Percentiles rank a stretch among this genome's conserved stretches.
These are phyloP conservation scores for Scortum barcoo DNA, from an alignment of 2,113 vertebrate species.

Conservation along the genomic window DNA sequence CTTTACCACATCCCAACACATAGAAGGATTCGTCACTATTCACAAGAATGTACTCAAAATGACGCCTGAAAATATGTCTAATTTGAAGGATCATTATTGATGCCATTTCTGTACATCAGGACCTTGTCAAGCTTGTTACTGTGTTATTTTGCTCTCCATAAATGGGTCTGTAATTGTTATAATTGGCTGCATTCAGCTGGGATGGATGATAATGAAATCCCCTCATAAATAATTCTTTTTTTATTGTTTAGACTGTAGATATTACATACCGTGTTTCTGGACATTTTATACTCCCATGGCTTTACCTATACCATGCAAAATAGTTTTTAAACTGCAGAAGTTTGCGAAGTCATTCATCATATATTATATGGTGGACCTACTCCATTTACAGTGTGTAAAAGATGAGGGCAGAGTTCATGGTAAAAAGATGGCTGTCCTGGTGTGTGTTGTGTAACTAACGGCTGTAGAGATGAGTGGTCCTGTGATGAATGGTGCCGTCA, in stretches of 20 bases:
- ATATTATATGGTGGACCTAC: conserved; percentile 36
- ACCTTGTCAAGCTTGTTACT: conserved; percentile 15
- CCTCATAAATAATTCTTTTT: conserved; percentile 32
- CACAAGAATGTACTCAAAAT: neutral
- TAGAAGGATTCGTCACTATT: neutral
- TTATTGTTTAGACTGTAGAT: conserved; percentile 3
- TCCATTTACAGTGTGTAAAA: conserved; percentile 67
- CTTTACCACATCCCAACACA: neutral
- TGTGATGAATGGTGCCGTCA: conserved; percentile 85
- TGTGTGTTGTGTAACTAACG: conserved; percentile 78
- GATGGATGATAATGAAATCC: conserved; percentile 33
- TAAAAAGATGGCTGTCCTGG: conserved; percentile 68
- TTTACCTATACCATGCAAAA: neutral
- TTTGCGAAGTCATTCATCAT: conserved; percentile 47
- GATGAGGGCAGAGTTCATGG: conserved; percentile 75
- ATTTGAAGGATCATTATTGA: conserved; percentile 25
- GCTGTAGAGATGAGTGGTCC: conserved; percentile 82
- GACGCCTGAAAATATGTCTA: conserved; percentile 15
- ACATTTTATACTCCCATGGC: conserved; percentile 1
- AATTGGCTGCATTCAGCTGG: conserved; percentile 50
- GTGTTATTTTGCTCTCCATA: conserved; percentile 37
- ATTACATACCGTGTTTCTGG: conserved; percentile 26
- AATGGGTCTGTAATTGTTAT: conserved; percentile 54
- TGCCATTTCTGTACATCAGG: conserved; percentile 9
- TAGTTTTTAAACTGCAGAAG: conserved; percentile 17